Percentiles rank a stretch among this genome's conserved stretches.
These are phyloP conservation scores for Neolamprologus brichardi DNA, from an alignment of 2,113 vertebrate species.

Conservation along the genomic window DNA sequence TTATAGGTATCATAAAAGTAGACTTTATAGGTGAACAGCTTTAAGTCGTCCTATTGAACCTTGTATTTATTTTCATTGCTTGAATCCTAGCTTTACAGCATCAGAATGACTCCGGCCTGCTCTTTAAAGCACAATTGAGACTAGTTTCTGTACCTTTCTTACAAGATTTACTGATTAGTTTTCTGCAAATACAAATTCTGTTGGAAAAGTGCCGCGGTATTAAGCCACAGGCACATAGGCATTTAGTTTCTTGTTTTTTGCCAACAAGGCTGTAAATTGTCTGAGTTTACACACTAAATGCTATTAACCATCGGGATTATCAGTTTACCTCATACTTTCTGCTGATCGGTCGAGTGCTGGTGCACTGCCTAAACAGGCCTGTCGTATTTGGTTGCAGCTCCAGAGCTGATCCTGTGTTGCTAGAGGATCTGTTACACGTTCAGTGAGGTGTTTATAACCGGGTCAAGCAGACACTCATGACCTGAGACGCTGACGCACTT, in stretches of 20 bases:
- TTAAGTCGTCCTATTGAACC: background rate
- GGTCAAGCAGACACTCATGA: background rate
- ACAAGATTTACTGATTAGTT: background rate
- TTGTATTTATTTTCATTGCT: background rate
- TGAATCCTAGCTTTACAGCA: background rate
- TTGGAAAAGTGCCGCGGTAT: background rate
- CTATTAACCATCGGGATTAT: background rate
- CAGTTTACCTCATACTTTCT: background rate
- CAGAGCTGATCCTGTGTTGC: background rate
- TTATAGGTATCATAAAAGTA: background rate
- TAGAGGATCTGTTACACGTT: constrained; percentile 28
- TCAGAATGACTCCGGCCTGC: background rate
- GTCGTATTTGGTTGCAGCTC: constrained; percentile 28
- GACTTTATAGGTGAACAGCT: background rate
- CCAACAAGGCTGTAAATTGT: background rate
- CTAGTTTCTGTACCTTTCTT: background rate
- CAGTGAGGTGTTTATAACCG: background rate
- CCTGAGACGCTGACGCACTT: background rate
- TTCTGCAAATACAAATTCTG: background rate
- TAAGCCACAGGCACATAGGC: background rate
- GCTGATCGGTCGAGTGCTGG: background rate
- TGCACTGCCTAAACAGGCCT: background rate
- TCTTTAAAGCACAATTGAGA: background rate
- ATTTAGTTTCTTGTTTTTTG: background rate
- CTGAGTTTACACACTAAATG: background rate